These are phyloP conservation scores for Sarcoramphus papa DNA, from an alignment of 2,797 vertebrate species.

Conservation along the genomic window DNA sequence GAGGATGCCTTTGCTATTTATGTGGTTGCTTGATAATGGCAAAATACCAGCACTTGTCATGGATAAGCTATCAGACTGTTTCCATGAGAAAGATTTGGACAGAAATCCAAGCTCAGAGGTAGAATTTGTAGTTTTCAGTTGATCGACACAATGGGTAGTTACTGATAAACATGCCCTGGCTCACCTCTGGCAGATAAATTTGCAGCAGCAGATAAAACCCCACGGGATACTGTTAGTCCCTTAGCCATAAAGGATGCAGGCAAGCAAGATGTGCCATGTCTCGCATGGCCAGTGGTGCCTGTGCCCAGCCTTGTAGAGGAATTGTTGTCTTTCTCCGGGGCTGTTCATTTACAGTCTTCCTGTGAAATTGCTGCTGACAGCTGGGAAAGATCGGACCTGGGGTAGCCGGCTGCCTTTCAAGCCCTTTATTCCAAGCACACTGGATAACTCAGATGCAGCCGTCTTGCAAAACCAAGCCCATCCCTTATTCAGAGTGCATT, in stretches of 20 bases:
- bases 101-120: neutral
- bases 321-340: neutral
- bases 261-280: fast-evolving
- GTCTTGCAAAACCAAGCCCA: neutral
- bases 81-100: neutral
- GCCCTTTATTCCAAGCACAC: neutral
- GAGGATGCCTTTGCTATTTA: neutral
- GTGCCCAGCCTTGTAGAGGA: neutral
- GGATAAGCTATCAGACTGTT: neutral
- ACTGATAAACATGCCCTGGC: neutral
- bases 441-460: neutral
- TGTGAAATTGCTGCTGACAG: neutral
- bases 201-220: neutral
- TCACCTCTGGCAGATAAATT: neutral
- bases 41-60: too few species aligned
- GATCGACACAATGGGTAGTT: too few species aligned
- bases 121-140: neutral
- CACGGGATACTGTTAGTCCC: fast-evolving
- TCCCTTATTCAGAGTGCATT: too few species aligned
- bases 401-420: neutral
- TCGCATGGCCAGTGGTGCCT: fast-evolving
- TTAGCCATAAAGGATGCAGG: neutral
- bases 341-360: neutral
- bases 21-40: fast-evolving
- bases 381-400: neutral